Evolutionary conservation across 2,888 invertebrate genomes (phyloP).

Genomic region (Temnothorax rugatulus): DNA sequence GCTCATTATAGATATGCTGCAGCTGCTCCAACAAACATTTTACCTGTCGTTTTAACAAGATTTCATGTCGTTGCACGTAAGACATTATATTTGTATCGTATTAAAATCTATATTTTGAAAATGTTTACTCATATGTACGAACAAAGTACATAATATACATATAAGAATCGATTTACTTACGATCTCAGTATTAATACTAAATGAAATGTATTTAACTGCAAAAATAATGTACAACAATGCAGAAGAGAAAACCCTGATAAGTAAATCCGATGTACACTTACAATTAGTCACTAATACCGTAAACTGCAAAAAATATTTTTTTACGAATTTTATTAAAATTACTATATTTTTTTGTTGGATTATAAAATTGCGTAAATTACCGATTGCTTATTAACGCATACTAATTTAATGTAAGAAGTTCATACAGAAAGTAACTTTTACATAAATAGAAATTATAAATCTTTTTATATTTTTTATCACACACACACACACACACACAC

Average conservation of each 20-base stretch:
- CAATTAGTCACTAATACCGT: not conserved
- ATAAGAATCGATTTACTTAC: not conserved
- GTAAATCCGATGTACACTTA: not conserved
- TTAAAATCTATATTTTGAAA: not conserved
- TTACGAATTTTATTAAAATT: not conserved
- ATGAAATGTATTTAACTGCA: not conserved
- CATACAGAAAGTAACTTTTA: not conserved
- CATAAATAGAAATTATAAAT: not conserved
- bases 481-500: too few relatives aligned
- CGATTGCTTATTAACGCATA: too few relatives aligned
- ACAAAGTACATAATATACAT: not conserved
- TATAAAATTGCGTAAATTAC: not conserved
- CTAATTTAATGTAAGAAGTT: too few relatives aligned
- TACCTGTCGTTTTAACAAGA: not conserved
- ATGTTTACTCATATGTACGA: not conserved
- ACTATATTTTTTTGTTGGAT: not conserved
- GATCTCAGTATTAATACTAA: not conserved
- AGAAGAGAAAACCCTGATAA: not conserved
- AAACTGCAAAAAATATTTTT: constrained; percentile 1
- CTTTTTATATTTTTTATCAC: not conserved
- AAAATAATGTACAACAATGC: not conserved
- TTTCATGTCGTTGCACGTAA: not conserved
- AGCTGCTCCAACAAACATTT: not conserved
- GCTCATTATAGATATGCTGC: not conserved
- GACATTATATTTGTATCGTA: not conserved